These are phyloP conservation scores for Melanostoma mellinum DNA, from an alignment of 2,888 invertebrate species.

Conservation along the genomic window DNA sequence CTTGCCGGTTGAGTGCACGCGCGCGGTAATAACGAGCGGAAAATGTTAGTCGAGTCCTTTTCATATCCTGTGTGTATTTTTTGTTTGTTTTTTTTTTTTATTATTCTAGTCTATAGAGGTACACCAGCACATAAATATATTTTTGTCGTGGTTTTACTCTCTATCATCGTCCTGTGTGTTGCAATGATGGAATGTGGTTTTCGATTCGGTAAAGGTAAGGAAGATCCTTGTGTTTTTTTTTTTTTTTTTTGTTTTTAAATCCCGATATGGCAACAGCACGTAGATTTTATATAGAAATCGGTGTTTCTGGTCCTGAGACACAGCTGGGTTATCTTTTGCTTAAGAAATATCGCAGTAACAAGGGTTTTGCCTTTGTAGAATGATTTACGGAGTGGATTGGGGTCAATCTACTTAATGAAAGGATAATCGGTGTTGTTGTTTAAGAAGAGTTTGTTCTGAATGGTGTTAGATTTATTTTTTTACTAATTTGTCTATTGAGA, in stretches of 20 bases:
- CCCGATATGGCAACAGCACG: constrained; percentile 25
- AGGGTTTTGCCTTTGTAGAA: constrained; percentile 37
- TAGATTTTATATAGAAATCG: constrained; percentile 32
- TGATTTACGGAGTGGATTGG: constrained; percentile 51
- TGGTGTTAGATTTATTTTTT: too few relatives aligned
- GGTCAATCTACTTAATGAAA: constrained; percentile 50
- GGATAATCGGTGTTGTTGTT: constrained; percentile 49
- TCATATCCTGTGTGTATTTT: constrained; percentile 49
- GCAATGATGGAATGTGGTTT: constrained; percentile 56
- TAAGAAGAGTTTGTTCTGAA: neutral
- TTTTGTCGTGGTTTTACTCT: constrained; percentile 10
- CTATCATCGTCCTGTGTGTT: constrained; percentile 24
- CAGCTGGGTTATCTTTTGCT: constrained; percentile 25
- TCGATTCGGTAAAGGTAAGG: constrained; percentile 59
- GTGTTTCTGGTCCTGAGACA: constrained; percentile 1
- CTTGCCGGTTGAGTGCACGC: constrained; percentile 72
- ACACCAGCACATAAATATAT: neutral
- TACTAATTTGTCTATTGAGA: too few relatives aligned
- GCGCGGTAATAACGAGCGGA: constrained; percentile 72
- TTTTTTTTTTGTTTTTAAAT: neutral
- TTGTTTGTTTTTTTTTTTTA: neutral
- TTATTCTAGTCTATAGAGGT: too few relatives aligned
- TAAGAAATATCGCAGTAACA: constrained; percentile 8
- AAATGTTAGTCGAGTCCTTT: constrained; percentile 69
- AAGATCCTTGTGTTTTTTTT: constrained; percentile 18